These are phyloP conservation scores for Eupithecia pulchellata DNA, from an alignment of 2,888 invertebrate species.

Conservation along the genomic window DNA sequence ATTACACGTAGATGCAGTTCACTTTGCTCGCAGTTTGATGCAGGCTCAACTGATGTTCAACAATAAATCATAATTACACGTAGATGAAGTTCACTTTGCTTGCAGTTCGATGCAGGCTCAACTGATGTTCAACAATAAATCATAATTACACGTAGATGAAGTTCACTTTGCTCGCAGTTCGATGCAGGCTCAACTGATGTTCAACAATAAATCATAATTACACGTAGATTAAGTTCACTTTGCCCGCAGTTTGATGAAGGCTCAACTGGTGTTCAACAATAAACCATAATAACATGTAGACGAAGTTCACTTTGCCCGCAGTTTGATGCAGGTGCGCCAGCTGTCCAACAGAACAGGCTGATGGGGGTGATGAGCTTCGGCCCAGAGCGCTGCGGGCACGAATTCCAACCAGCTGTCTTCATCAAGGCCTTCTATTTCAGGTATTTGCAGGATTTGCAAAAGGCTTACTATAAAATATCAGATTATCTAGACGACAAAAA, in stretches of 20 bases:
- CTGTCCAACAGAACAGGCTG: constrained; percentile 70
- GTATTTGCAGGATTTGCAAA: constrained; percentile 37
- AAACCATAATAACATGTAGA: constrained; percentile 39
- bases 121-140: constrained; percentile 77
- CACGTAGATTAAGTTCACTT: neutral
- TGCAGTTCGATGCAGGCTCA: constrained; percentile 68
- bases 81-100: neutral
- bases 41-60: constrained; percentile 64
- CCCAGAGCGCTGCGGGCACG: constrained; percentile 74
- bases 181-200: too few species aligned
- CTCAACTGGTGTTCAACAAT: constrained; percentile 70
- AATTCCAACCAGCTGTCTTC: constrained; percentile 76
- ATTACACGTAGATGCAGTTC: neutral
- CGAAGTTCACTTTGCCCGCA: neutral
- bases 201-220: neutral
- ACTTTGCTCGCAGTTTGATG: neutral
- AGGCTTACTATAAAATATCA: too few species aligned
- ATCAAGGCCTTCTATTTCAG: constrained; percentile 78
- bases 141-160: too few species aligned
- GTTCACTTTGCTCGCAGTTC: too few species aligned
- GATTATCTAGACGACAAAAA: too few species aligned
- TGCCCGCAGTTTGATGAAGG: neutral
- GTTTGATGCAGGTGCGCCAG: constrained; percentile 76
- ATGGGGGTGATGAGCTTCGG: constrained; percentile 82
- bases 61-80: constrained; percentile 56